These are phyloP conservation scores for Lepidocyrtinus sp. DNA, from an alignment of 2,888 invertebrate genomes.

Conservation along the genomic window DNA sequence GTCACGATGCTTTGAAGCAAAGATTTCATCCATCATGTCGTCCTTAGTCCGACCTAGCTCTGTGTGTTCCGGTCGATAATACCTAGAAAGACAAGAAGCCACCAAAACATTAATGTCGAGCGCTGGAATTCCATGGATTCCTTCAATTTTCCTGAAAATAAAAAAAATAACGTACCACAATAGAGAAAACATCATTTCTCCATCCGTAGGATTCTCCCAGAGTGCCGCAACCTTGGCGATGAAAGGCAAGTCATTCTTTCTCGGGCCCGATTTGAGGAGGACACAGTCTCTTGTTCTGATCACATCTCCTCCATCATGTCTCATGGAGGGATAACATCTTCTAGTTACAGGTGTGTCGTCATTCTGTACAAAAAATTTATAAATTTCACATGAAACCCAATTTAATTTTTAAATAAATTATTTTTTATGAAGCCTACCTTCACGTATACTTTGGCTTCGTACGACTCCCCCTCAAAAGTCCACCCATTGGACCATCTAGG, in stretches of 20 bases:
- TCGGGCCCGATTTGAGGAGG: slow-evolving; percentile 83
- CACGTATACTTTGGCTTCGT: slow-evolving; percentile 87
- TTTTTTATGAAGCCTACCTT: slow-evolving; percentile 79
- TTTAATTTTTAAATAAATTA: slow-evolving; percentile 3
- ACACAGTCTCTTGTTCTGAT: slow-evolving; percentile 93
- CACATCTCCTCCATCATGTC: slow-evolving; percentile 90
- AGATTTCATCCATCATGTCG: slow-evolving; percentile 92
- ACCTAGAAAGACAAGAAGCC: slow-evolving; percentile 76
- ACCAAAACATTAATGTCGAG: background rate
- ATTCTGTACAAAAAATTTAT: too few species aligned
- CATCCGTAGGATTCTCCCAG: slow-evolving; percentile 95
- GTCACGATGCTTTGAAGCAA: slow-evolving; percentile 95
- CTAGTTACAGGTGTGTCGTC: slow-evolving; percentile 83
- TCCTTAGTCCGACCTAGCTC: slow-evolving; percentile 86
- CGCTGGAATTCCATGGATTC: background rate
- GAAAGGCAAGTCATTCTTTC: slow-evolving; percentile 90
- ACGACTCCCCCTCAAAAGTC: slow-evolving; percentile 90
- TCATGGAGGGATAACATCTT: slow-evolving; percentile 92
- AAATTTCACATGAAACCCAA: background rate
- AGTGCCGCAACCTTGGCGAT: slow-evolving; percentile 95
- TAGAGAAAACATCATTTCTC: slow-evolving; percentile 75
- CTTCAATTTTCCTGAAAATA: background rate
- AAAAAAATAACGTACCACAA: slow-evolving; percentile 65
- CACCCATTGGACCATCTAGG: slow-evolving; percentile 93
- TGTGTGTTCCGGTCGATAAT: slow-evolving; percentile 97